Base-by-base conservation (phyloP, 2,797 vertebrate species). In the Morus bassanus region DNA sequence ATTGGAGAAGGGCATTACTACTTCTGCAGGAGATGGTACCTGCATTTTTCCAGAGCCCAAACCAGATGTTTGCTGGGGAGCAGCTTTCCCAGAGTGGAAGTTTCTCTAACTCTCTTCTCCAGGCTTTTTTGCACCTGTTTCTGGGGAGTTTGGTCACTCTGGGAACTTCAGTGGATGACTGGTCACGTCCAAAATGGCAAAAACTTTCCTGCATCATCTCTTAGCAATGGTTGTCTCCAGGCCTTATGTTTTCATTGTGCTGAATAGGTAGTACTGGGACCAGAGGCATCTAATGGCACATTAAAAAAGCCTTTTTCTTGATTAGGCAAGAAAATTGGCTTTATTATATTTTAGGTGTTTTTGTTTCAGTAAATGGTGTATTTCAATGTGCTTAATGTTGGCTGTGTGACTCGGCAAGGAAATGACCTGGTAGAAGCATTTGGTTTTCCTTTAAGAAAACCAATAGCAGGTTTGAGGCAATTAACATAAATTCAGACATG, bases 291-390 rank as follows among this genome's bases (percentile, higher is more conserved):
- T 15, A 2, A 11, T 7, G 25, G 30, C 30, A 27, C 5, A 1
- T 14, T 2, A 27, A 51, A 41, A 82, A 43, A 9, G 15, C 4
- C 15, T 33, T n/a, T 56, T 28, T 11, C 19, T 31, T 18, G 27
- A 2, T 31, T 7, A 43, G 25, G 46, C 14, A 24, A 10, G 43
- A 10, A 53, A 41, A 23, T 3, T 1, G 8, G 2, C 2, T 94
- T 64, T 4, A 2, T 41, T 22, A 2, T 7, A 2, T 41, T 78
- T 41, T 8, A 19, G 22, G 28, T 33, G 56, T 19, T 25, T 27
- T 43, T 0, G 0, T 35, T 85, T 54, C 24, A 5, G 41, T 6
- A 3, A 35, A 12, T 5, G 14, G 6, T 6, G 9, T 9, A 4
- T 56, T 59, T 30, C 30, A 31, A 10, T 1, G 15, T 1, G 18